Percentiles rank a stretch among this genome's conserved stretches.
These are phyloP conservation scores for Carposina sasakii DNA, from an alignment of 1,140 invertebrate genomes.

Conservation along the genomic window DNA sequence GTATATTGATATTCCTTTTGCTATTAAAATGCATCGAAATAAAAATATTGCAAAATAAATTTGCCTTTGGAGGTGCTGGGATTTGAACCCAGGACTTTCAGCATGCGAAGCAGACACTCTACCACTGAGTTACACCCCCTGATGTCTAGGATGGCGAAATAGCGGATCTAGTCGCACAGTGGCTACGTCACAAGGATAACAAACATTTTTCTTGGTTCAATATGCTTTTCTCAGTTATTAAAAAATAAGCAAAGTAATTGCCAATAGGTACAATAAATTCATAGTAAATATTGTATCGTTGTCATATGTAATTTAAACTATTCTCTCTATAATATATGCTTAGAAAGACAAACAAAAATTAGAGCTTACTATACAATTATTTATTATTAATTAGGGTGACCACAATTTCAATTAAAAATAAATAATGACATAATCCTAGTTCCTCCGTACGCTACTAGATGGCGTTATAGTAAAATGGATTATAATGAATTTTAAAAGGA, in stretches of 20 bases:
- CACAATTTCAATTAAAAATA: no score
- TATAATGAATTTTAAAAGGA: constrained; percentile 12
- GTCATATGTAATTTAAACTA: no score
- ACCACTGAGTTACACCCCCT: constrained; percentile 80
- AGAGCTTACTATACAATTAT: background rate
- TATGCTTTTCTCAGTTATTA: background rate
- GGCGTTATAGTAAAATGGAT: constrained; percentile 26
- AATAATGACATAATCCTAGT: constrained; percentile 7
- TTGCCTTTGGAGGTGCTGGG: constrained; percentile 53
- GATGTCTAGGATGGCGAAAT: background rate
- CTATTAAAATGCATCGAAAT: no score
- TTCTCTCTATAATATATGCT: no score
- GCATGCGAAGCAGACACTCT: constrained; percentile 80
- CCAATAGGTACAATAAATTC: no score
- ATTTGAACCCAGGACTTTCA: constrained; percentile 80
- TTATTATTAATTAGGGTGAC: no score
- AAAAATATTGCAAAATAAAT: no score
- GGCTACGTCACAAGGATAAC: background rate
- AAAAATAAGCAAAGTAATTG: background rate
- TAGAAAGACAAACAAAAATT: background rate
- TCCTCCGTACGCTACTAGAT: constrained; percentile 22
- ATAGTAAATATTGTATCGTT: no score
- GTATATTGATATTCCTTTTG: no score
- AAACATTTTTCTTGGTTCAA: background rate
- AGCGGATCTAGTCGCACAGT: background rate